Conservation (phyloP, 2,113 vertebrate genomes). For the Hippocampus guttulatus region DNA sequence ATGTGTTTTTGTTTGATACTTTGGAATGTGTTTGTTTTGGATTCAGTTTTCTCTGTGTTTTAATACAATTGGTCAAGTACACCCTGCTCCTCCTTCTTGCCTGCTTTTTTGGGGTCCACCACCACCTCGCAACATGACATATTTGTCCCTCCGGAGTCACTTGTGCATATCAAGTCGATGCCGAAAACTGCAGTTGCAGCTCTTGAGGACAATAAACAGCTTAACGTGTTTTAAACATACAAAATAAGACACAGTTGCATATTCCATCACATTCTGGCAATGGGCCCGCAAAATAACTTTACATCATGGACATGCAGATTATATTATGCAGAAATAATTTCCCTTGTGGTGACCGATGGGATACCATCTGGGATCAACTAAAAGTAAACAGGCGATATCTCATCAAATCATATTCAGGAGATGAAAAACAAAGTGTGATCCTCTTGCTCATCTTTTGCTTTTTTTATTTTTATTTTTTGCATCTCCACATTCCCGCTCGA, state of each 20-base stretch:
- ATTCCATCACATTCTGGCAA: not conserved
- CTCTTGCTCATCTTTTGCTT: slow-evolving; percentile 28
- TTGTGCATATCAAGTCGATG: not conserved
- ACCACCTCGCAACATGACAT: not conserved
- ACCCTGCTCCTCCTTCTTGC: no score
- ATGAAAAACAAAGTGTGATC: slow-evolving; percentile 22
- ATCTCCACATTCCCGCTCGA: slow-evolving; percentile 28
- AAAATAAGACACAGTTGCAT: not conserved
- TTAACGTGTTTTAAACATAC: not conserved
- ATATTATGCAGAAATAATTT: slow-evolving; percentile 4
- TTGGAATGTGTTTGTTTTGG: no score
- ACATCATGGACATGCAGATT: not conserved
- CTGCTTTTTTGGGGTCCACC: no score
- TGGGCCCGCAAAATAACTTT: not conserved
- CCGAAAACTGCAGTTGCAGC: slow-evolving; percentile 2
- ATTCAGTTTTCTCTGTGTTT: no score
- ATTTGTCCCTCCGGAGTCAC: not conserved
- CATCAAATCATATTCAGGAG: slow-evolving; percentile 27
- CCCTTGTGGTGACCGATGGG: slow-evolving; percentile 1
- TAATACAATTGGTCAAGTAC: no score
- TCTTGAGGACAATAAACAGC: not conserved
- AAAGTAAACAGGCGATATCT: slow-evolving; percentile 6
- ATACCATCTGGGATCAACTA: slow-evolving; percentile 13
- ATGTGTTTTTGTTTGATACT: no score
- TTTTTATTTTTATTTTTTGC: slow-evolving; percentile 32